Evolutionary conservation across 2,888 invertebrate species (phyloP).

Genomic region (Scaptomyza caliginosa): DNA sequence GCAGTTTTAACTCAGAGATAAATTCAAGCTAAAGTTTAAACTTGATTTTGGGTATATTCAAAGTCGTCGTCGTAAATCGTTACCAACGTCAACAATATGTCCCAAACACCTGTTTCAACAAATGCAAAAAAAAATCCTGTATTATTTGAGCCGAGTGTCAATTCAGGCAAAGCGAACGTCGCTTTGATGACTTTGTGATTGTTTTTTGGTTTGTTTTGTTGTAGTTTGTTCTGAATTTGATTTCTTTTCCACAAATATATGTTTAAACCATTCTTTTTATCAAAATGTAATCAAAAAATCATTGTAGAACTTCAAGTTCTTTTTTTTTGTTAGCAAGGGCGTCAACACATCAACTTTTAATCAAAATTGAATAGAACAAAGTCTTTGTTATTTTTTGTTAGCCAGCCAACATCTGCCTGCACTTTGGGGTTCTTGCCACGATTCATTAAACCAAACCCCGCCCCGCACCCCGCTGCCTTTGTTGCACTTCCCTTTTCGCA

Average conservation of each 20-base stretch:
- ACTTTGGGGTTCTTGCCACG: conserved; percentile 13
- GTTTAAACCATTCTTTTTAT: too few relatives aligned
- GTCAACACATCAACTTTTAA: too few relatives aligned
- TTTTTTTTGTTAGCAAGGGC: too few relatives aligned
- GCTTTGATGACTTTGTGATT: conserved; percentile 8
- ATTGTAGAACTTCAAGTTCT: too few relatives aligned
- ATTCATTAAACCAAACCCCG: conserved; percentile 33
- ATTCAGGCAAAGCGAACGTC: conserved; percentile 39
- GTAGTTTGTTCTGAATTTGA: too few relatives aligned
- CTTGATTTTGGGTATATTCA: not conserved
- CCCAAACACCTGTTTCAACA: conserved; percentile 48
- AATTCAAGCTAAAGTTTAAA: too few relatives aligned
- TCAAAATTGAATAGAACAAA: not conserved
- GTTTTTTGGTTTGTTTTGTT: not conserved
- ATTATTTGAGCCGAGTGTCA: conserved; percentile 61
- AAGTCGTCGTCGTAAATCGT: conserved; percentile 9
- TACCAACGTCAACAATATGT: conserved; percentile 44
- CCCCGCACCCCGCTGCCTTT: not conserved
- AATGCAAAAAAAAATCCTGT: conserved; percentile 9
- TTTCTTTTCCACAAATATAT: too few relatives aligned
- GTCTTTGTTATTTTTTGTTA: not conserved
- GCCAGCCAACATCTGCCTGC: not conserved
- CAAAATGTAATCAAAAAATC: too few relatives aligned
- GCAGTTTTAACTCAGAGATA: too few relatives aligned
- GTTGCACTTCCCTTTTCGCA: conserved; percentile 26